A percentile compares a stretch with the other conserved stretches of the same genome.
These are phyloP conservation scores for Arvicanthis niloticus DNA, from an alignment of 2,113 vertebrate species.

Conservation along the genomic window DNA sequence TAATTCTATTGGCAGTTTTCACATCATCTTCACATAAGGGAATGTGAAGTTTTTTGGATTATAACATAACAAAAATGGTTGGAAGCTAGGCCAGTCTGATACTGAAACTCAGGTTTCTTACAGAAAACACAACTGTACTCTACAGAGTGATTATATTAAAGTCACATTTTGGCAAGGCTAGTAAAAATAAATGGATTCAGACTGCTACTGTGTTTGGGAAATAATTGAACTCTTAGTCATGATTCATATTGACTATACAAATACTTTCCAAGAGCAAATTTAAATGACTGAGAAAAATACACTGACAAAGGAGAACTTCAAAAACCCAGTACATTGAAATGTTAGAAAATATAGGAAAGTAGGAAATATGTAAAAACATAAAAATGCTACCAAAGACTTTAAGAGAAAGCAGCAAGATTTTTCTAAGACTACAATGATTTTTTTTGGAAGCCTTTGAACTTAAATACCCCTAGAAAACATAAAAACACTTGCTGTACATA, in stretches of 20 bases:
- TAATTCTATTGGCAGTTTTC: neutral
- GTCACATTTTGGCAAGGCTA: neutral
- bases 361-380: slow-evolving; percentile 70
- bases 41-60: neutral
- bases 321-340: slow-evolving; percentile 39
- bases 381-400: slow-evolving; percentile 59
- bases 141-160: neutral
- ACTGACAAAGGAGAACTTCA: slow-evolving; percentile 35
- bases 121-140: neutral
- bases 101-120: neutral
- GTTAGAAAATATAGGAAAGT: neutral
- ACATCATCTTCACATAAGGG: neutral
- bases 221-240: slow-evolving; percentile 24
- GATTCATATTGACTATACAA: slow-evolving; percentile 51
- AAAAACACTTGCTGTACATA: slow-evolving; percentile 48
- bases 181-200: neutral
- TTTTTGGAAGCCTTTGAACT: slow-evolving; percentile 75
- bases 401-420: slow-evolving; percentile 68
- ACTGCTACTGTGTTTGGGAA: slow-evolving; percentile 30
- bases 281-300: slow-evolving; percentile 41
- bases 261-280: slow-evolving; percentile 41
- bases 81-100: neutral
- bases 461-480: slow-evolving; percentile 56
- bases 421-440: slow-evolving; percentile 58
- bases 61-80: neutral